Base-by-base conservation (phyloP, 2,113 vertebrate genomes). In the Thunnus maccoyii region DNA sequence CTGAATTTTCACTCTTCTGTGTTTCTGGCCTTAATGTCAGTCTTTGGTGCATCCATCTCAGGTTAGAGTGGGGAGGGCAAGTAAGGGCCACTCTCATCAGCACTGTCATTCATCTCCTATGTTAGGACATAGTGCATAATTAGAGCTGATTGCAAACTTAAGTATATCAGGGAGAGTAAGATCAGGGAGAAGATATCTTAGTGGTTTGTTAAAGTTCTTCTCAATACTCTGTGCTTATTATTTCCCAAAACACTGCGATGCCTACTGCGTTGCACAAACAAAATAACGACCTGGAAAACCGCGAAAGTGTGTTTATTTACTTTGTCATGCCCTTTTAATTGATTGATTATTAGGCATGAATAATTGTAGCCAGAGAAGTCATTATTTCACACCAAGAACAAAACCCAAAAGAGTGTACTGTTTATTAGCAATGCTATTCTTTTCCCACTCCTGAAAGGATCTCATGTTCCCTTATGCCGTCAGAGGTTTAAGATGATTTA, bases 81-180 rank as follows among this genome's bases (percentile, higher is more conserved):
- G 36, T 1, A n/a, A 74, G 80, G 87, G 87, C 87, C 89, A 84
- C 75, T 50, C 87, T 90, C 89, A 88, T 93, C 84, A 92, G 85
- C 70, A 25, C 69, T 54, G 82, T 80, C 86, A 84, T 94, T 84
- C 55, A 76, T 94, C 89, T 89, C 74, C 36, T 61, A 18, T 91
- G 93, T 93, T 93, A 90, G 87, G 93, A 94, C 88, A 69, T 63
- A 12, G 60, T 76, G 20, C 62, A 72, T 87, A 87, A 90, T 91
- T 81, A 89, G 70, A 62, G 7, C 83, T 93, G 86, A 93, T 91
- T 93, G 63, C 87, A 88, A 79, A 72, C 86, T 65, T 83, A 83
- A 75, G 48, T 90, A 71, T 80, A 74, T 88, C 85, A 80, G 52
- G 50, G n/a, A 54, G 61, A 72, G 62, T 58, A 57, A 80, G 84